Evolutionary conservation across 2,797 vertebrate genomes (phyloP).

Genomic region (Schizopygopsis malacanthus): DNA sequence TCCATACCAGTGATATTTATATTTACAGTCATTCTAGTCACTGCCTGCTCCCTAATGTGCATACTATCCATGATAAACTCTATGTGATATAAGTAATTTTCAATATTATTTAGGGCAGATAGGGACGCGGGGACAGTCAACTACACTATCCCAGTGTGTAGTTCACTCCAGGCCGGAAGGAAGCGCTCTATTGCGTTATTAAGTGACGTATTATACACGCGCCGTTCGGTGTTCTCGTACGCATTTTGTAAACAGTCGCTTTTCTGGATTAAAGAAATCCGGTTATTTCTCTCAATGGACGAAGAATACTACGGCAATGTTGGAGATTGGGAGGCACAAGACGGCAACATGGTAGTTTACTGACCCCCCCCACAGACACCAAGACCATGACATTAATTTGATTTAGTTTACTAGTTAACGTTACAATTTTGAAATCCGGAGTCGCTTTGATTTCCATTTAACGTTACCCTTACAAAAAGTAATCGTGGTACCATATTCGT

Average conservation of each 20-base stretch:
- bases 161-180: background rate
- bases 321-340: slow-evolving; percentile 78
- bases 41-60: too few species aligned
- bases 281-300: slow-evolving; percentile 69
- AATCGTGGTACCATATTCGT: background rate
- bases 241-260: slow-evolving; percentile 16
- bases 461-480: background rate
- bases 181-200: background rate
- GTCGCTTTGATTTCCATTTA: background rate
- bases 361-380: background rate
- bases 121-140: background rate
- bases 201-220: background rate
- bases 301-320: slow-evolving; percentile 75
- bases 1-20: background rate
- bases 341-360: slow-evolving; percentile 59
- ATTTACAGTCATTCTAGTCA: background rate
- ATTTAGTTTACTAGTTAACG: slow-evolving; percentile 56
- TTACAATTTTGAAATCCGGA: background rate
- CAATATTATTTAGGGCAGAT: too few species aligned
- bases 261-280: background rate
- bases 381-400: background rate
- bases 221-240: background rate
- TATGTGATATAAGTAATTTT: too few species aligned
- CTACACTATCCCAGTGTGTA: background rate
- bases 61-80: too few species aligned